Evolutionary conservation across 2,797 vertebrate genomes (phyloP), one percentile per base, ranked within the genome.

Genomic region (Eidolon dupreanum): DNA sequence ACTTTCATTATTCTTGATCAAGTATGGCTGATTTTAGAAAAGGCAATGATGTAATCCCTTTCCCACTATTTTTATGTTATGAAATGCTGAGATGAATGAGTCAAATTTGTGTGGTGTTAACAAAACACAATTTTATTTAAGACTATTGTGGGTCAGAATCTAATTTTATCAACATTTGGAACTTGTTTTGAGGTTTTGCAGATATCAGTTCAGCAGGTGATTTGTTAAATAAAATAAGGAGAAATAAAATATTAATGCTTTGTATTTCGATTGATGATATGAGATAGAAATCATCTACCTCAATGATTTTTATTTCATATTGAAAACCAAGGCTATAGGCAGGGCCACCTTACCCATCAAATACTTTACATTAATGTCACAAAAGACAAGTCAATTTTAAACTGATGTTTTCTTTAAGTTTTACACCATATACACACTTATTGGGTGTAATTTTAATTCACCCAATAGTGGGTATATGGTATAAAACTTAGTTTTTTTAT

Each of bases 1-100:
- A n/a, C 78, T 92, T 70, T 59, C 79, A 84, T 89, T 84, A 89
- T 77, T 89, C 85, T 66, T 33, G 8, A 59, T 78, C 41, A 46
- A 83, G 31, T 19, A 81, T 81, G 84, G 63, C 19, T 71, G 20
- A 79, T 68, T 75, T 78, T 78, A 83, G 31, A 57, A 92, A 78
- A 78, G 49, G 8, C 17, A 66, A 63, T 59, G 26, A 71, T 85
- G 16, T 38, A 66, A 53, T 89, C 3, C 6, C 12, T 78, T 8
- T 88, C 36, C 17, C 36, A 46, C 38, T 61, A 36, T 79, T 85
- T 59, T 86, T 63, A 63, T n/a, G 51, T 51, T 88, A 51, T 70
- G 31, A 91, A 75, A 75, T 88, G 15, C n/a, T 90, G 41, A 70
- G 16, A n/a, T 75, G n/a, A 81, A 59, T 53, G 31, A 81, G 66